Percentiles rank a stretch among this genome's conserved stretches.
Conservation (phyloP, 1,140 invertebrate species). For the Oscheius sp. region DNA sequence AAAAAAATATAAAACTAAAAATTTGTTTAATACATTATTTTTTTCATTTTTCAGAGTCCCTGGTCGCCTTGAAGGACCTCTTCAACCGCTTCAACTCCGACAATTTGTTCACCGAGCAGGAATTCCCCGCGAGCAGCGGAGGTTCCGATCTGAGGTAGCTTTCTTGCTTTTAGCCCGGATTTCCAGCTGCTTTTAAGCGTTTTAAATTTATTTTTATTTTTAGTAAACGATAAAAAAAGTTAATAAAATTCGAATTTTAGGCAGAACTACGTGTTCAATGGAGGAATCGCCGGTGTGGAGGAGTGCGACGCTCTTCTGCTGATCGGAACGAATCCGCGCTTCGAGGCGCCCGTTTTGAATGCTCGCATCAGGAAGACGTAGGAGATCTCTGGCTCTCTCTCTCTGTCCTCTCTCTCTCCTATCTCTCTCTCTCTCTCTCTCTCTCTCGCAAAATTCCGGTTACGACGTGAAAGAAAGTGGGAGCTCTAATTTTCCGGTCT, state of each 20-base stretch:
- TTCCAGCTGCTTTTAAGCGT: too few species aligned
- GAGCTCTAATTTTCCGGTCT: too few species aligned
- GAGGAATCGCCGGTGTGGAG: slow-evolving; percentile 72
- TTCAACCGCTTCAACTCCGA: slow-evolving; percentile 84
- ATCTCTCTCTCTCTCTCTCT: too few species aligned
- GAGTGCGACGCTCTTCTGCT: slow-evolving; percentile 87
- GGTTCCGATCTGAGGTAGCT: slow-evolving; percentile 65
- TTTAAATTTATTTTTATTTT: too few species aligned
- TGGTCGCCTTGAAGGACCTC: slow-evolving; percentile 88
- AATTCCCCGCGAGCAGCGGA: slow-evolving; percentile 77
- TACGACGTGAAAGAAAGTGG: too few species aligned
- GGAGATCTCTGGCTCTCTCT: too few species aligned
- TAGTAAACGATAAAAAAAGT: too few species aligned
- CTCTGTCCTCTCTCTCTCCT: not conserved
- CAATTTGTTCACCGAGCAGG: slow-evolving; percentile 80
- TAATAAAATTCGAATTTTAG: not conserved
- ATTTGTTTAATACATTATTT: too few species aligned
- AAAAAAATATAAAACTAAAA: too few species aligned
- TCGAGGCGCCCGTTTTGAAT: slow-evolving; percentile 95
- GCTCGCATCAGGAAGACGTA: slow-evolving; percentile 80
- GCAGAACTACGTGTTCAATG: slow-evolving; percentile 65
- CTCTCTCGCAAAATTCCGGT: too few species aligned
- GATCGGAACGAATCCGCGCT: slow-evolving; percentile 92
- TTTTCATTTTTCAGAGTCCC: slow-evolving; percentile 65
- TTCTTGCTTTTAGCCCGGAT: too few species aligned